A percentile compares a stretch with the other conserved stretches of the same genome.
These are phyloP conservation scores for Mico argentatus DNA, from an alignment of 2,797 vertebrate species.

Conservation along the genomic window DNA sequence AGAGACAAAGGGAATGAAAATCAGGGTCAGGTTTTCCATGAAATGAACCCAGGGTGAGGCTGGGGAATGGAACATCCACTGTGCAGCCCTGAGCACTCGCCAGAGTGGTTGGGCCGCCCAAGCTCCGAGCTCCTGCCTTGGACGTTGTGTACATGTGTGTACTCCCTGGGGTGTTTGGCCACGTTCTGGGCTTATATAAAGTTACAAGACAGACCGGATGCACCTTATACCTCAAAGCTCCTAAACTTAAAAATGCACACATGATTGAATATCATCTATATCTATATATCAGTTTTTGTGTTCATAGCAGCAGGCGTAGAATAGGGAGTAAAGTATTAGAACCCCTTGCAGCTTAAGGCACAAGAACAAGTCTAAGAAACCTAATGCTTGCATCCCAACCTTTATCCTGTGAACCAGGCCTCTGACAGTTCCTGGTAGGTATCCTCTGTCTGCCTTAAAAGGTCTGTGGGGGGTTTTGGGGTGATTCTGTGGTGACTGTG, in stretches of 20 bases:
- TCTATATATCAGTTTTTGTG: not conserved
- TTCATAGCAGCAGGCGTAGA: not conserved
- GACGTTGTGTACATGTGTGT: fast-evolving
- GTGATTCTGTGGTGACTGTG: not conserved
- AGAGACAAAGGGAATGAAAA: not conserved
- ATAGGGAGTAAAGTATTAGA: not conserved
- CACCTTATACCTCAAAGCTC: not conserved
- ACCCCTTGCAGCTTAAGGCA: not conserved
- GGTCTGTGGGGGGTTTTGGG: not conserved
- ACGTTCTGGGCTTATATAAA: not conserved
- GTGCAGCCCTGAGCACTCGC: fast-evolving
- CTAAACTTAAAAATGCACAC: not conserved
- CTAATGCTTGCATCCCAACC: not conserved
- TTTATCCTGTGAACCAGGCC: not conserved
- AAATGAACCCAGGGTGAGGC: not conserved
- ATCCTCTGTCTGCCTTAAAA: not conserved
- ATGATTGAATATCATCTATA: not conserved
- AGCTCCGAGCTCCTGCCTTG: not conserved
- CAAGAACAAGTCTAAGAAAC: not conserved
- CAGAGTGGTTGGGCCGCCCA: not conserved
- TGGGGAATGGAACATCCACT: not conserved
- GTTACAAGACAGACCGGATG: not conserved
- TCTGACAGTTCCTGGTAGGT: not conserved
- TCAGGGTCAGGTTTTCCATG: not conserved
- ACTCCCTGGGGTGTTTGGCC: not conserved